Evolutionary conservation across 2,113 vertebrate species (phyloP).

Genomic region (Cynocephalus volans): DNA sequence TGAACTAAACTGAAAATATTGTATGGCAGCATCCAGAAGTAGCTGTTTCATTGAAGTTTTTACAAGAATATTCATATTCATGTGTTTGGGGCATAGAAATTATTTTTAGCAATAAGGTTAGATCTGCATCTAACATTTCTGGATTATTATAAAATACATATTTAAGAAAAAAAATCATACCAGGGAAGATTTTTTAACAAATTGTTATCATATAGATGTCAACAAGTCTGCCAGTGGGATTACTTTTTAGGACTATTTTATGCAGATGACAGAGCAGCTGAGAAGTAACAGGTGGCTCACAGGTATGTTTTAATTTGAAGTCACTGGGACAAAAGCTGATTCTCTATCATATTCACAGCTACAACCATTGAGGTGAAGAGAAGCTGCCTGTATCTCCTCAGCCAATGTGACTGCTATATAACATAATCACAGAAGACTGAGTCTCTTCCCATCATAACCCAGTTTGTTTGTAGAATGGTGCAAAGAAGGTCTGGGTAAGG

Average conservation of each 20-base stretch:
- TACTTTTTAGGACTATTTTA: background rate
- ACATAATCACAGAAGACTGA: background rate
- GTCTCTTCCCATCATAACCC: background rate
- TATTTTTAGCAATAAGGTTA: background rate
- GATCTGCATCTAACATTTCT: background rate
- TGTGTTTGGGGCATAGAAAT: background rate
- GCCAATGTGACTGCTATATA: background rate
- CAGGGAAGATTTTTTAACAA: background rate
- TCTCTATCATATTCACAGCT: background rate
- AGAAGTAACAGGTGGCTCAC: background rate
- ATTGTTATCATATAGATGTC: background rate
- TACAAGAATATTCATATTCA: background rate
- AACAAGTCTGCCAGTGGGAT: background rate
- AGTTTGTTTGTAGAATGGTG: background rate
- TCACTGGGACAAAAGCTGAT: background rate
- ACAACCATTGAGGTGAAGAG: background rate
- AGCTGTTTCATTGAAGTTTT: background rate
- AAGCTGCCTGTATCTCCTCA: rapidly evolving
- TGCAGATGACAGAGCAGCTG: background rate
- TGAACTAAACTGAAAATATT: background rate
- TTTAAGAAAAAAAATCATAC: background rate
- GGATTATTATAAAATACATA: background rate
- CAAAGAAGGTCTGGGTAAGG: background rate
- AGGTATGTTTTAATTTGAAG: background rate
- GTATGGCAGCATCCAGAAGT: background rate